Evolutionary conservation across 1,140 invertebrate genomes (phyloP).

Genomic region (Halictus rubicundus): DNA sequence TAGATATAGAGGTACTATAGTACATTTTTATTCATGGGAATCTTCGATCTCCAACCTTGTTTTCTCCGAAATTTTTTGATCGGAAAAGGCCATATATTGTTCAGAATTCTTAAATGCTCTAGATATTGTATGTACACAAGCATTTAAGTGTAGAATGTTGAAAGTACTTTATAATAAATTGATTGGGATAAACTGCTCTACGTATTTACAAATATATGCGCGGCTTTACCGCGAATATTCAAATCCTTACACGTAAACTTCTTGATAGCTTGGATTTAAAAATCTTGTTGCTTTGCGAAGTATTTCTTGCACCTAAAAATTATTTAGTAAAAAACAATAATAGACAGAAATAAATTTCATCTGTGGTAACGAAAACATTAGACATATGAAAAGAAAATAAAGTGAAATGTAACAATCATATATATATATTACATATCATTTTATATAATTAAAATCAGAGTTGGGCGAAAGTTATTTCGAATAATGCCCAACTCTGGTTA

Average conservation of each 20-base stretch:
- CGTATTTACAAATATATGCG: not conserved
- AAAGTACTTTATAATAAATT: not conserved
- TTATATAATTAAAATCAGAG: no score
- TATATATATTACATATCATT: no score
- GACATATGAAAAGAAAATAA: no score
- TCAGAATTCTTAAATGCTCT: not conserved
- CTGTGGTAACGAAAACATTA: not conserved
- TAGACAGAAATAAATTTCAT: not conserved
- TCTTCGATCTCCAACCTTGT: conserved; percentile 56
- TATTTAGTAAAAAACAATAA: not conserved
- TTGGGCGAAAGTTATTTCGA: no score
- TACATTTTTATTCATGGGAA: conserved; percentile 58
- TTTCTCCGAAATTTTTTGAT: conserved; percentile 43
- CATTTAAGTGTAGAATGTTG: not conserved
- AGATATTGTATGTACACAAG: not conserved
- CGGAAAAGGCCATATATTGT: not conserved
- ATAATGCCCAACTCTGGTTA: no score
- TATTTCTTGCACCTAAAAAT: not conserved
- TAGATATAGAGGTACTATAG: conserved; percentile 48
- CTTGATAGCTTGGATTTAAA: not conserved
- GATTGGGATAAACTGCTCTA: not conserved
- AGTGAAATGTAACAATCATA: no score
- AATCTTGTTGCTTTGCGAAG: not conserved
- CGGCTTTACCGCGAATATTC: conserved; percentile 1
- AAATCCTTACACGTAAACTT: not conserved